A percentile compares a stretch with the other conserved stretches of the same genome.
phyloP scores from a whole-genome alignment of 1,140 invertebrate genomes.

The Condylostylus longicornis region DNA sequence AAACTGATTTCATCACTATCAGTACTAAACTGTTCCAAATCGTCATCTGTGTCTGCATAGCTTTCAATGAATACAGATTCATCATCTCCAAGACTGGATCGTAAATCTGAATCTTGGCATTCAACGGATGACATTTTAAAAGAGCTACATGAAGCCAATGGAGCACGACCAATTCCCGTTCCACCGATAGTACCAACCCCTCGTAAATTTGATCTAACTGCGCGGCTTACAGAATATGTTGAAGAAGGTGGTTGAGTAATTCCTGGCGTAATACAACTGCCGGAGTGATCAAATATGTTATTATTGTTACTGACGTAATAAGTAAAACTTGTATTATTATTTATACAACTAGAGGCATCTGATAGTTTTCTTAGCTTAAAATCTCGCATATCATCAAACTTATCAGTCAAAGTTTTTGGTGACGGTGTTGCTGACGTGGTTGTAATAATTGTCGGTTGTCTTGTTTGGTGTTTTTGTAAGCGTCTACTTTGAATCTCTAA shows the following conservation, averaged over 20 bases:
- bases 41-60: slow-evolving; percentile 52
- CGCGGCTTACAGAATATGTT: too few relatives aligned
- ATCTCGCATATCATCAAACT: too few relatives aligned
- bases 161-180: too few relatives aligned
- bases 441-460: too few relatives aligned
- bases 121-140: slow-evolving; percentile 51
- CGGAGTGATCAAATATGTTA: not conserved
- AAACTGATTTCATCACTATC: slow-evolving; percentile 47
- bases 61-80: slow-evolving; percentile 56
- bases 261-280: too few relatives aligned
- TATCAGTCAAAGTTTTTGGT: too few relatives aligned
- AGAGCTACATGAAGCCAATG: slow-evolving; percentile 62
- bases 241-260: too few relatives aligned
- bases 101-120: slow-evolving; percentile 44
- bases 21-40: slow-evolving; percentile 63
- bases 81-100: slow-evolving; percentile 49
- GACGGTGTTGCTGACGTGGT: too few relatives aligned
- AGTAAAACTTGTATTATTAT: not conserved
- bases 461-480: too few relatives aligned
- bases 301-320: not conserved
- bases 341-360: not conserved
- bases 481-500: too few relatives aligned
- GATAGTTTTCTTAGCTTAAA: not conserved
- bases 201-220: too few relatives aligned
- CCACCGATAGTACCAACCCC: too few relatives aligned